Evolutionary conservation across 2,888 invertebrate genomes (phyloP).

Genomic region (Drosophila infuscata): DNA sequence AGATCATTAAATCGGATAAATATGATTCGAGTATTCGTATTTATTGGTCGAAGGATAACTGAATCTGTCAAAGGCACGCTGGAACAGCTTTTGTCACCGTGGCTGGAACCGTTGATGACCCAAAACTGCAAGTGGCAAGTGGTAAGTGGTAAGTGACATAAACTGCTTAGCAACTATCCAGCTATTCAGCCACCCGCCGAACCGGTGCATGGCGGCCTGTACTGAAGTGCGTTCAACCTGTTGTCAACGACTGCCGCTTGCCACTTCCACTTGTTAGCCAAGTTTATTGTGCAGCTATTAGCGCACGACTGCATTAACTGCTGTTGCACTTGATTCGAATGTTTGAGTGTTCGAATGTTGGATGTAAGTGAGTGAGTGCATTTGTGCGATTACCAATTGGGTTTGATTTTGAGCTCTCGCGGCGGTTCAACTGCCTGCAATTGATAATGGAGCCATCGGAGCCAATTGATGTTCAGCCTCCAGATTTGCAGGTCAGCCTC

Average conservation of each 20-base stretch:
- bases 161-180: not conserved
- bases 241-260: slow-evolving; percentile 24
- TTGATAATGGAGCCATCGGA: slow-evolving; percentile 26
- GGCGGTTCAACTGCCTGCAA: slow-evolving; percentile 46
- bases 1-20: not conserved
- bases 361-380: slow-evolving; percentile 21
- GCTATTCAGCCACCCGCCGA: slow-evolving; percentile 25
- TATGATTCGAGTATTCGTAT: not conserved
- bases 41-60: not conserved
- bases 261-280: slow-evolving; percentile 66
- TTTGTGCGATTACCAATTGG: slow-evolving; percentile 17
- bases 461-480: slow-evolving; percentile 29
- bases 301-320: slow-evolving; percentile 22
- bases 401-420: slow-evolving; percentile 51
- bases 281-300: slow-evolving; percentile 64
- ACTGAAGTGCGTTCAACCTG: slow-evolving; percentile 57
- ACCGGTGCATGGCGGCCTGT: slow-evolving; percentile 24
- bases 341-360: slow-evolving; percentile 4
- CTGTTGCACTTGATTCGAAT: slow-evolving; percentile 24
- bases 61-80: not conserved
- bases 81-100: not conserved
- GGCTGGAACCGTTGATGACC: slow-evolving; percentile 26
- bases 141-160: not conserved
- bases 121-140: slow-evolving; percentile 20
- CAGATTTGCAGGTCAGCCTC: slow-evolving; percentile 16